Evolutionary conservation across 2,888 invertebrate genomes (phyloP).

Genomic region (Sphaerophoria rueppellii): DNA sequence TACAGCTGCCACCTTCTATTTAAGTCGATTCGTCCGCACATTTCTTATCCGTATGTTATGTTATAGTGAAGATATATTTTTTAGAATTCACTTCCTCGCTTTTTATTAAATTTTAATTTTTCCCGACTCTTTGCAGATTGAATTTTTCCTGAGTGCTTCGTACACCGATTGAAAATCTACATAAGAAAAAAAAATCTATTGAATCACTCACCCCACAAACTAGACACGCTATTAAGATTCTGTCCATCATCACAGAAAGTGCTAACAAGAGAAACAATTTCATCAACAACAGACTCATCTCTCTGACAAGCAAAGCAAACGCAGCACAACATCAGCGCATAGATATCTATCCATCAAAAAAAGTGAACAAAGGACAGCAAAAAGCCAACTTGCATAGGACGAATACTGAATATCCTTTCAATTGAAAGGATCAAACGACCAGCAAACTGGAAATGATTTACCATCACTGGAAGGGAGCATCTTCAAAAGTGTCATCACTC

Average conservation of each 20-base stretch:
- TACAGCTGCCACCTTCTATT: too few species aligned
- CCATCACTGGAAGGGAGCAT: conserved; percentile 61
- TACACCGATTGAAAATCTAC: background rate
- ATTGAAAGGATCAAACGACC: conserved; percentile 56
- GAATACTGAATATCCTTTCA: conserved; percentile 56
- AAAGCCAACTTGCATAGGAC: conserved; percentile 25
- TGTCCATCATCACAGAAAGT: conserved; percentile 42
- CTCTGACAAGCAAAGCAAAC: background rate
- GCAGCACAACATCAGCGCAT: too few species aligned
- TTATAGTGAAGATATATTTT: background rate
- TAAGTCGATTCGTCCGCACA: too few species aligned
- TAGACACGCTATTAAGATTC: conserved; percentile 37
- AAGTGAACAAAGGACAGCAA: background rate
- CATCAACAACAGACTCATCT: conserved; percentile 9
- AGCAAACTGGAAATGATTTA: conserved; percentile 69
- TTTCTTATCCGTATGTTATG: too few species aligned
- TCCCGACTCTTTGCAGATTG: conserved; percentile 46
- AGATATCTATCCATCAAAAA: background rate
- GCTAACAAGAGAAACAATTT: conserved; percentile 54
- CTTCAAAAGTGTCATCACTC: conserved; percentile 61
- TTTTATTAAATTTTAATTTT: conserved; percentile 49
- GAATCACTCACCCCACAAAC: conserved; percentile 11
- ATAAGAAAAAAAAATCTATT: conserved; percentile 8
- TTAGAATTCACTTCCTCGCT: background rate
- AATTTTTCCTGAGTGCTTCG: conserved; percentile 60